Percentiles rank a stretch among this genome's conserved stretches.
Conservation (phyloP, 2,797 vertebrate species). For the Malurus leucopterus region DNA sequence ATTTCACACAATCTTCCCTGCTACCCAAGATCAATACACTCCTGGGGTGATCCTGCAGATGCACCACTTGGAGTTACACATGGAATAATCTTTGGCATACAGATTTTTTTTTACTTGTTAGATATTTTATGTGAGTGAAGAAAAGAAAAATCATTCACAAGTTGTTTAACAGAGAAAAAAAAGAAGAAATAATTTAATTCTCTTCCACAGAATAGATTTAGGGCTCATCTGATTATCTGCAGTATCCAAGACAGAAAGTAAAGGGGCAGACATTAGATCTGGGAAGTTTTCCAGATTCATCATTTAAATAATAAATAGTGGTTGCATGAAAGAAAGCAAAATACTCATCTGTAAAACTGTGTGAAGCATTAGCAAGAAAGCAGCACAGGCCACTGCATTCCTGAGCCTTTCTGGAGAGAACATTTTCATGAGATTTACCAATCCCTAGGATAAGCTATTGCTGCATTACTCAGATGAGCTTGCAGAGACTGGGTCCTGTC, state of each 20-base stretch:
- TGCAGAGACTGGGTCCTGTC: not conserved
- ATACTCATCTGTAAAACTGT: not conserved
- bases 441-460: not conserved
- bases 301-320: constrained; percentile 28
- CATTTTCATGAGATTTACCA: not conserved
- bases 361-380: not conserved
- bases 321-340: not conserved
- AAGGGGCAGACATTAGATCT: not conserved
- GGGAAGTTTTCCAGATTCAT: constrained; percentile 18
- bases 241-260: not conserved
- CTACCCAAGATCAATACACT: not conserved
- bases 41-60: not conserved
- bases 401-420: not conserved
- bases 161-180: not conserved
- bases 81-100: not conserved
- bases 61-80: not conserved
- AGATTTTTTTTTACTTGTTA: not conserved
- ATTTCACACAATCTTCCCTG: not conserved
- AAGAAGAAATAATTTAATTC: not conserved
- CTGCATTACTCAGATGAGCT: not conserved
- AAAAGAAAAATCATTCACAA: constrained; percentile 26
- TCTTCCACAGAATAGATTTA: not conserved
- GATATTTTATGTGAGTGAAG: constrained; percentile 1
- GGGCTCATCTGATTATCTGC: not conserved
- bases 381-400: not conserved